A percentile compares a stretch with the other conserved stretches of the same genome.
Evolutionary conservation across 1,140 invertebrate genomes (phyloP).

Genomic region (Meloidogyne floridensis): DNA sequence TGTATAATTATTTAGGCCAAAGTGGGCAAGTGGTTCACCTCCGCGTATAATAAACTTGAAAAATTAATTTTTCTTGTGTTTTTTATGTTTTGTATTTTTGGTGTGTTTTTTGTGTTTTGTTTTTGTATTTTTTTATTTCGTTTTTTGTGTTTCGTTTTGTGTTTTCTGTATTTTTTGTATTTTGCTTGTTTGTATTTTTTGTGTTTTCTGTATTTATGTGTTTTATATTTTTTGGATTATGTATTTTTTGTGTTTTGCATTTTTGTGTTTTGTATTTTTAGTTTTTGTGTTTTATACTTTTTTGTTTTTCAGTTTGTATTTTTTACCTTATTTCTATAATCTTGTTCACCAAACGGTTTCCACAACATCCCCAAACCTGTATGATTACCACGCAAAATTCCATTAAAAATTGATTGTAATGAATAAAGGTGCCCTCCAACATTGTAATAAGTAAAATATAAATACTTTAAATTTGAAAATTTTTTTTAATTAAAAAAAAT

Average conservation of each 20-base stretch:
- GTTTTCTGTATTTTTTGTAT: too few species aligned
- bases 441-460: constrained; percentile 67
- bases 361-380: constrained; percentile 68
- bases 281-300: too few species aligned
- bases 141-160: too few species aligned
- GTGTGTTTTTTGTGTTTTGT: too few species aligned
- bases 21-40: constrained; percentile 68
- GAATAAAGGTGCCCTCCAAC: constrained; percentile 68
- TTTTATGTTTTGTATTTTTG: too few species aligned
- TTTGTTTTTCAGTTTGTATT: background rate
- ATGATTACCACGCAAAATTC: constrained; percentile 67
- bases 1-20: constrained; percentile 68
- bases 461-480: constrained; percentile 67
- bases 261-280: too few species aligned
- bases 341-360: constrained; percentile 67
- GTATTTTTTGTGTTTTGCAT: too few species aligned
- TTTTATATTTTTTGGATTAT: too few species aligned
- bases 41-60: constrained; percentile 59
- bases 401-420: constrained; percentile 69
- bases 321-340: constrained; percentile 66
- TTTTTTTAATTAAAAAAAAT: background rate
- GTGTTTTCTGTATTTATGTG: too few species aligned
- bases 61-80: constrained; percentile 25
- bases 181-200: too few species aligned
- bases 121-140: too few species aligned